Conservation (phyloP, 1,140 invertebrate genomes). For the Hyles euphorbiae region DNA sequence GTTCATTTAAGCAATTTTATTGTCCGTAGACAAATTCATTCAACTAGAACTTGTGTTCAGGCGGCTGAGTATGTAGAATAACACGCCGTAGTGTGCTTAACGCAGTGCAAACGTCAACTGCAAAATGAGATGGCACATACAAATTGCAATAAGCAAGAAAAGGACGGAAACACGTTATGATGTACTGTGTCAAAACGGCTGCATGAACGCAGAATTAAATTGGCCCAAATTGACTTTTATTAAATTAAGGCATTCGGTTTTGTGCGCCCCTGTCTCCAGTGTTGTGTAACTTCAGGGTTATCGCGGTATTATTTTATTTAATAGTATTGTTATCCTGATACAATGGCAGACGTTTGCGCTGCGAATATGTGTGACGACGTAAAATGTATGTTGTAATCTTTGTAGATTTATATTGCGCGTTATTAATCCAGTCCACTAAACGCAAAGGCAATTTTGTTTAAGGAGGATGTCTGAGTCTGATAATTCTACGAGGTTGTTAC, state of each 20-base stretch:
- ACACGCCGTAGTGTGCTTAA: conserved; percentile 24
- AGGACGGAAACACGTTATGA: conserved; percentile 27
- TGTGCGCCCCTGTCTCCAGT: conserved; percentile 44
- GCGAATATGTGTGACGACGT: no score
- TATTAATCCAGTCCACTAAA: no score
- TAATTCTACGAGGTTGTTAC: no score
- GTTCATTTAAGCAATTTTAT: no score
- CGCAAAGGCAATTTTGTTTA: no score
- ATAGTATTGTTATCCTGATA: neutral
- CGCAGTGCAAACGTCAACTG: conserved; percentile 18
- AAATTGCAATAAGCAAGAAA: conserved; percentile 15
- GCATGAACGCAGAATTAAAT: conserved; percentile 65
- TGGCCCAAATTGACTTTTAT: conserved; percentile 70
- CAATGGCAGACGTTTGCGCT: no score
- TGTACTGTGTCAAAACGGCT: conserved; percentile 30
- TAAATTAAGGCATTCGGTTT: conserved; percentile 69
- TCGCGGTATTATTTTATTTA: conserved; percentile 6
- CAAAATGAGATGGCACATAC: conserved; percentile 17
- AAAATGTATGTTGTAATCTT: no score
- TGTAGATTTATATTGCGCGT: no score
- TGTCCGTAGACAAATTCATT: no score
- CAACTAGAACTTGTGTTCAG: no score
- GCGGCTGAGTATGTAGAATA: conserved; percentile 5
- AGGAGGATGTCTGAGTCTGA: no score
- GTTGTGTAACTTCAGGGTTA: conserved; percentile 32